Evolutionary conservation across 1,140 invertebrate genomes (phyloP), one percentile per base, ranked within the genome.

Genomic region (Sitodiplosis mosellana): DNA sequence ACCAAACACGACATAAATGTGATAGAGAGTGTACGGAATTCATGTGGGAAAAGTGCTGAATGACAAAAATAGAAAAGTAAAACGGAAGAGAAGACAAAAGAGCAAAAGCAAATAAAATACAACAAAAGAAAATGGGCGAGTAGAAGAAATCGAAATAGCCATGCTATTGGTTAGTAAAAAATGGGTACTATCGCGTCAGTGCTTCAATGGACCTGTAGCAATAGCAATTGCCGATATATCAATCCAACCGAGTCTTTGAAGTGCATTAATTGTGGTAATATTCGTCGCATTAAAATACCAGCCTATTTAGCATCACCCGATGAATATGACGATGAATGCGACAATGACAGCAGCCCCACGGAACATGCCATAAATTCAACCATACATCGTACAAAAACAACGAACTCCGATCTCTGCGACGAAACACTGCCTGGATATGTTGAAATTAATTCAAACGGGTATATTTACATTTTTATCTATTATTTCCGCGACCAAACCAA

Each of bases 111-210:
- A n/a, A n/a, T n/a, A n/a, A n/a, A n/a, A n/a, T n/a, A n/a, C n/a
- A n/a, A n/a, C n/a, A n/a, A n/a, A 27, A 27, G 10, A 27, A 10
- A 27, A 27, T 27, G 27, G 27, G 27, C 27, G 27, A 27, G 27
- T 27, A 27, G 10, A 27, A 10, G 10, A 27, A 27, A 27, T 27
- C 27, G 10, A 27, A 27, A 10, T 38, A 38, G 36, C 36, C 36
- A 38, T 38, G 36, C 12, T 38, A 38, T 38, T 38, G 27, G 15
- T 38, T 14, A 5, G 15, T 18, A 12, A 43, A 18, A 43, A 55
- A 86, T 86, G 84, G 84, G 84, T 67, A 84, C 83, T 59, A 86
- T 87, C 70, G 83, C 83, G 70, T 87, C 84, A 60, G 82, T 87
- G 68, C 74, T 86, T 59, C 83, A 88, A 69, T 91, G 86, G 86